Conservation (phyloP, 2,888 invertebrate species). For the Raillietiella orientalis region DNA sequence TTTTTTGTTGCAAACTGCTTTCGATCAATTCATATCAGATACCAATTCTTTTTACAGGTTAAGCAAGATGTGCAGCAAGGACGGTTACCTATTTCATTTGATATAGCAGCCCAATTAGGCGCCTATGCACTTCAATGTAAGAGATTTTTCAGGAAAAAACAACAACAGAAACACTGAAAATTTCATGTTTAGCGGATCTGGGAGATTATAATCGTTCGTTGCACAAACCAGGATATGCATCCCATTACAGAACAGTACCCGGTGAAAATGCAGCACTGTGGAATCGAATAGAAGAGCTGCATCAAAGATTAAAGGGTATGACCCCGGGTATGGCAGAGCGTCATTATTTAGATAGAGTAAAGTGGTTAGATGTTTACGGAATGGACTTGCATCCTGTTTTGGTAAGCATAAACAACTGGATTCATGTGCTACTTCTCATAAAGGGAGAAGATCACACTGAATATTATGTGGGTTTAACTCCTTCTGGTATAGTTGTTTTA, state of each 20-base stretch:
- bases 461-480: slow-evolving; percentile 79
- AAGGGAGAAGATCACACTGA: slow-evolving; percentile 91
- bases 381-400: slow-evolving; percentile 85
- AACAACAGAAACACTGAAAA: no score
- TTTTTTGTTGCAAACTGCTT: background rate
- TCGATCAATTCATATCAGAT: slow-evolving; percentile 22
- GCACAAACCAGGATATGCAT: slow-evolving; percentile 63
- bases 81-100: slow-evolving; percentile 59
- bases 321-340: slow-evolving; percentile 72
- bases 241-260: slow-evolving; percentile 69
- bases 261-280: slow-evolving; percentile 77
- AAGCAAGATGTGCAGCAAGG: slow-evolving; percentile 88
- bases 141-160: slow-evolving; percentile 17
- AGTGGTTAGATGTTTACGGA: slow-evolving; percentile 96
- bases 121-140: slow-evolving; percentile 82
- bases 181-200: slow-evolving; percentile 52
- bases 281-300: slow-evolving; percentile 49
- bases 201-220: slow-evolving; percentile 72
- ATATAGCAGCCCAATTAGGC: slow-evolving; percentile 63
- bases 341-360: slow-evolving; percentile 82
- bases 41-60: slow-evolving; percentile 85
- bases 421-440: background rate
- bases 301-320: slow-evolving; percentile 49
- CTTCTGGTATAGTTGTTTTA: slow-evolving; percentile 73
- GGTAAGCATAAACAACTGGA: slow-evolving; percentile 22